Percentiles rank a stretch among this genome's conserved stretches.
These are phyloP conservation scores for Lateolabrax maculatus DNA, from an alignment of 2,797 vertebrate genomes.

Conservation along the genomic window DNA sequence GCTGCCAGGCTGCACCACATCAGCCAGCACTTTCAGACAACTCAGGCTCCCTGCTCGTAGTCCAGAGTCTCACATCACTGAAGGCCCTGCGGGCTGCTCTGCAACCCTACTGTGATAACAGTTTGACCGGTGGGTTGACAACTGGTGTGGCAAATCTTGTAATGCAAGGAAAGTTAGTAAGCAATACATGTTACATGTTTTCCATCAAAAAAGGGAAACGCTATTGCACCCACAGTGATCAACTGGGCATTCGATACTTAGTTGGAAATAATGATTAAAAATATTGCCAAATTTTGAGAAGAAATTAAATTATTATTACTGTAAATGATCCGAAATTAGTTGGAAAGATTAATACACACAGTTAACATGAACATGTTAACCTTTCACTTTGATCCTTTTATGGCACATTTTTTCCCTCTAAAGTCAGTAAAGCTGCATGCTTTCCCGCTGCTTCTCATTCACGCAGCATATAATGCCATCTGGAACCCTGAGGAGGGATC, in stretches of 20 bases:
- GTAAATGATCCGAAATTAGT: neutral
- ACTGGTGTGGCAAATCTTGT: neutral
- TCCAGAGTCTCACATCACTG: constrained; percentile 38
- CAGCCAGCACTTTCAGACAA: neutral
- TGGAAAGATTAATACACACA: neutral
- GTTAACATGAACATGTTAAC: neutral
- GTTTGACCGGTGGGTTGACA: constrained; percentile 46
- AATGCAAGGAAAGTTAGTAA: neutral
- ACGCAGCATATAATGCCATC: constrained; percentile 75
- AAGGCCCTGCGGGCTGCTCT: constrained; percentile 49
- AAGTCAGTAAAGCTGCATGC: neutral
- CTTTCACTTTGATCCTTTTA: constrained; percentile 32
- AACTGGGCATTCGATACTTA: neutral
- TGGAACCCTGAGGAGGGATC: constrained; percentile 83
- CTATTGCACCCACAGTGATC: neutral
- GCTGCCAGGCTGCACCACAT: constrained; percentile 44
- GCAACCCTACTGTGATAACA: constrained; percentile 39
- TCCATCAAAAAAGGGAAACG: neutral
- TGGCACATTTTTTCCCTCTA: neutral
- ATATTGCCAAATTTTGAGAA: neutral
- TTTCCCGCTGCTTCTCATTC: constrained; percentile 20
- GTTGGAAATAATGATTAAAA: neutral
- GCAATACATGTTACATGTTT: neutral
- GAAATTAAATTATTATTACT: neutral
- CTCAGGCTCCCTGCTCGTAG: constrained; percentile 48